Conservation (phyloP, 2,888 invertebrate species). For the Sarcophaga variegata region DNA sequence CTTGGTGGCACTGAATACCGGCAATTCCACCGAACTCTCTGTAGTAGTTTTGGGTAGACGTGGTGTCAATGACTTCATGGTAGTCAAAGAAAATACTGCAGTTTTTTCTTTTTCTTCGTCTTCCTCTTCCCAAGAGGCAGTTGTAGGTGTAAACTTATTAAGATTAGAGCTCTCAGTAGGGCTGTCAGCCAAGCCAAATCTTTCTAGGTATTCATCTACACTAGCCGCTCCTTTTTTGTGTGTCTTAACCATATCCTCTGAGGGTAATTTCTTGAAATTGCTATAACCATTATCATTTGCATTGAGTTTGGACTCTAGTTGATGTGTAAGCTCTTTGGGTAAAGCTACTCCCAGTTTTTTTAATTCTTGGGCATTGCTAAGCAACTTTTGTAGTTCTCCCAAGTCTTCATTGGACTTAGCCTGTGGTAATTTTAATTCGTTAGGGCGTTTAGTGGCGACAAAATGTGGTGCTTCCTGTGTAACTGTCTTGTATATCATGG, state of each 20-base stretch:
- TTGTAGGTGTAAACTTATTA: conserved; percentile 42
- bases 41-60: conserved; percentile 74
- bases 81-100: conserved; percentile 78
- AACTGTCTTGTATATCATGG: conserved; percentile 75
- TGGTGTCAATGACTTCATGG: conserved; percentile 74
- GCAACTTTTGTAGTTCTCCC: conserved; percentile 82
- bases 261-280: conserved; percentile 21
- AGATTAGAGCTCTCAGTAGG: conserved; percentile 24
- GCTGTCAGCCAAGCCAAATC: conserved; percentile 25
- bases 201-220: conserved; percentile 56
- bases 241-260: not conserved
- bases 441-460: conserved; percentile 67
- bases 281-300: not conserved
- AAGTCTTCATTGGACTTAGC: conserved; percentile 81
- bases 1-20: conserved; percentile 78
- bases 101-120: conserved; percentile 65
- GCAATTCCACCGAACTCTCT: conserved; percentile 76
- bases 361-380: conserved; percentile 81
- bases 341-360: conserved; percentile 77
- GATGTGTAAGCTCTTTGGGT: conserved; percentile 76
- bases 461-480: conserved; percentile 67
- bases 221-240: conserved; percentile 19
- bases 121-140: conserved; percentile 36
- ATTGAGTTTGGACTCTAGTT: conserved; percentile 74
- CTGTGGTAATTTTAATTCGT: conserved; percentile 11